phyloP scores from a whole-genome alignment of 2,888 invertebrate genomes.

The Nomada fucata region DNA sequence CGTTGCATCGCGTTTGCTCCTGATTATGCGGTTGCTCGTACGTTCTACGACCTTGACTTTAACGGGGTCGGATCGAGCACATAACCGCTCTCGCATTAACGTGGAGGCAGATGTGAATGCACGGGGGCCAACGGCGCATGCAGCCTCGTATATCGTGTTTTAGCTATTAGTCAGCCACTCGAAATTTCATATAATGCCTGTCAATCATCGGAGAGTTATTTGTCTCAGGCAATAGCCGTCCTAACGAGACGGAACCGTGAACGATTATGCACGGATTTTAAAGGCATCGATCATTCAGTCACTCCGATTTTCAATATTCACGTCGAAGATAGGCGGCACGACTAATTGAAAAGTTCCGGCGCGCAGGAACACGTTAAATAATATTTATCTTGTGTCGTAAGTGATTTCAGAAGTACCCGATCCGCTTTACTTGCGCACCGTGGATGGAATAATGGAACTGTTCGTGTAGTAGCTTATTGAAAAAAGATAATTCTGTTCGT shows the following conservation, averaged over 20 bases:
- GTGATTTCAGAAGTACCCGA: no score
- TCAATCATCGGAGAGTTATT: constrained; percentile 78
- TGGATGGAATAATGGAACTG: no score
- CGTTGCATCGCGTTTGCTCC: neutral
- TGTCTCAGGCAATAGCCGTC: constrained; percentile 74
- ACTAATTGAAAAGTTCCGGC: constrained; percentile 21
- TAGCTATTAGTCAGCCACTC: constrained; percentile 79
- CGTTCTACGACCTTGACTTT: constrained; percentile 60
- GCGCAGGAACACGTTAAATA: neutral
- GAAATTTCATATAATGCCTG: constrained; percentile 81
- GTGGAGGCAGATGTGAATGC: constrained; percentile 60
- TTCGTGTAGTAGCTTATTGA: no score
- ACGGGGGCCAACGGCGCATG: constrained; percentile 36
- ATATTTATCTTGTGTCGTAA: no score
- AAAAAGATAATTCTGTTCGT: no score
- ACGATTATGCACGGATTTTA: constrained; percentile 56
- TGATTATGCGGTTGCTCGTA: constrained; percentile 36
- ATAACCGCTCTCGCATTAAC: constrained; percentile 41
- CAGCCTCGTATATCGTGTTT: constrained; percentile 48
- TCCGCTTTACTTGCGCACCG: no score
- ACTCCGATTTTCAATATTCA: constrained; percentile 45
- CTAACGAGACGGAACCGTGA: constrained; percentile 62
- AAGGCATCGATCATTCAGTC: constrained; percentile 63
- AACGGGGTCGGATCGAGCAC: constrained; percentile 44
- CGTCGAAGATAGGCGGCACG: constrained; percentile 5